Base-by-base conservation (phyloP, 2,797 vertebrate genomes). In the Morus bassanus region DNA sequence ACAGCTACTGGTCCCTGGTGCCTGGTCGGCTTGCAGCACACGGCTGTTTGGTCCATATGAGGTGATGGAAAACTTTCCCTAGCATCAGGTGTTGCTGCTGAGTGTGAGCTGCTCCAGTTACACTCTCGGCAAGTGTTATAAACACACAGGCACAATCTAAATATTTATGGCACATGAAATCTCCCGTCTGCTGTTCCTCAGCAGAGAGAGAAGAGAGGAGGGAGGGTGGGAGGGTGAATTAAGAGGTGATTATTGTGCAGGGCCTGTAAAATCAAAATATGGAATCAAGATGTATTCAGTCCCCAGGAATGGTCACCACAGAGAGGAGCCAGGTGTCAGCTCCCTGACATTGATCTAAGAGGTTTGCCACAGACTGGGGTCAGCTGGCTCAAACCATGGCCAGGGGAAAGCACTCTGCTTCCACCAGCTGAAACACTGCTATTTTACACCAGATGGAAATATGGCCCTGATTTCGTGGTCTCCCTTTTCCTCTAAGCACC, bases 71-170 rank as follows among this genome's bases (percentile, higher is more conserved):
- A 97, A 97, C 91, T 97, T 95, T 96, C 93, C 94, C 61, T 15
- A 6, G 93, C 69, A 67, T 97, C 97, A 97, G 97, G 97, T 97
- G 97, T 39, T 88, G 96, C 61, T 94, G 95, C 88, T 4, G 92
- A 96, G 95, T 4, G 59, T 48, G 96, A 97, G 95, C 91, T 39
- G 85, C 97, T 97, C 77, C 91, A 87, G 96, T 96, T 96, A 85
- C 97, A 94, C 91, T 85, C 95, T 73, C 35, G 18, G 97, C 96
- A 96, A 97, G 96, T 87, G 96, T 96, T 97, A 96, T 97, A 97
- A 97, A 97, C 97, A 97, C 97, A 95, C 94, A 97, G 96, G 95
- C 96, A 96, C 97, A 97, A 96, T 91, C 96, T 97, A 97, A 97
- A 97, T 96, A 97, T 97, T 97, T 97, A 97, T 96, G 96, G 96